phyloP scores from a whole-genome alignment of 2,888 invertebrate species.

The Eumacrocentrus americanus region DNA sequence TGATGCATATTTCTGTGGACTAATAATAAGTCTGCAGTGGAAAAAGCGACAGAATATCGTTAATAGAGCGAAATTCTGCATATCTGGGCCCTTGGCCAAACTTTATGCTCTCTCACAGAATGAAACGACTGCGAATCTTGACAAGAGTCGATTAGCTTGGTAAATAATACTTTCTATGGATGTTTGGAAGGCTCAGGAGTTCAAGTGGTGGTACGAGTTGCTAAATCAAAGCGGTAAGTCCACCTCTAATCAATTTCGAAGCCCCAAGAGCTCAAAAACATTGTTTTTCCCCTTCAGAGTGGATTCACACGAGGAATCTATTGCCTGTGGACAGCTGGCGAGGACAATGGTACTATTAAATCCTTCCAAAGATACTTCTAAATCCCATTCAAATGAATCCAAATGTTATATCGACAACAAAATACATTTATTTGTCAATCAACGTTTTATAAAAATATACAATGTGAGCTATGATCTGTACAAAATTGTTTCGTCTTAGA shows the following conservation, averaged over 20 bases:
- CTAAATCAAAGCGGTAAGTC: conserved; percentile 45
- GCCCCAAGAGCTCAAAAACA: too few species aligned
- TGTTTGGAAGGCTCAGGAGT: conserved; percentile 47
- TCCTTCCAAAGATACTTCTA: conserved; percentile 7
- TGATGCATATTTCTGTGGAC: conserved; percentile 69
- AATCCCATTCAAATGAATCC: conserved; percentile 14
- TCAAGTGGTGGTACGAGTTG: conserved; percentile 44
- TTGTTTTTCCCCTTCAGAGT: conserved; percentile 63
- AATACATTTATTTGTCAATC: conserved; percentile 42
- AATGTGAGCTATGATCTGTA: conserved; percentile 44
- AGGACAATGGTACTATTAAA: conserved; percentile 39
- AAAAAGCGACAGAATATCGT: neutral
- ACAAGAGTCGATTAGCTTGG: conserved; percentile 13
- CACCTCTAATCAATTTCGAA: too few species aligned
- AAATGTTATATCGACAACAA: conserved; percentile 27
- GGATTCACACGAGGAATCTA: conserved; percentile 67
- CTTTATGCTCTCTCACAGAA: too few species aligned
- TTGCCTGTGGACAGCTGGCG: conserved; percentile 69
- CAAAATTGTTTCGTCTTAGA: too few species aligned
- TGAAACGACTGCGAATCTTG: too few species aligned
- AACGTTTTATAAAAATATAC: conserved; percentile 54
- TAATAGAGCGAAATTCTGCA: neutral
- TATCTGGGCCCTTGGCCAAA: neutral
- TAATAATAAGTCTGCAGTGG: conserved; percentile 58
- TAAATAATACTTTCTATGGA: conserved; percentile 44